These are phyloP conservation scores for Horisme vitalbata DNA, from an alignment of 2,888 invertebrate genomes.

Conservation along the genomic window DNA sequence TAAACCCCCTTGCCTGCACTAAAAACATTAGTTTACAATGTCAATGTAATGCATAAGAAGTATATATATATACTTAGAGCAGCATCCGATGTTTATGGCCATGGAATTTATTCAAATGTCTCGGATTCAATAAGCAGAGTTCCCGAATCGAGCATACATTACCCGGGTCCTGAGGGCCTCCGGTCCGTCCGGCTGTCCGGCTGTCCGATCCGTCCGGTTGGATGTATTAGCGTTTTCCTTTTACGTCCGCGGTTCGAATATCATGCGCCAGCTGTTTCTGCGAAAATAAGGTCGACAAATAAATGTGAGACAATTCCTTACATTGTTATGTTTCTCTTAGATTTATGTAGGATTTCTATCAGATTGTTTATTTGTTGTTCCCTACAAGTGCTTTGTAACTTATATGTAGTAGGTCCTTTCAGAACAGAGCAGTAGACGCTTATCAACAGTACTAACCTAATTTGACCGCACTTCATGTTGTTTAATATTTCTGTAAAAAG, in stretches of 20 bases:
- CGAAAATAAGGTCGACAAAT: not conserved
- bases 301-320: constrained; percentile 3
- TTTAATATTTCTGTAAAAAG: too few relatives aligned
- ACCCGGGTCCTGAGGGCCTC: constrained; percentile 8
- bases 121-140: constrained; percentile 27
- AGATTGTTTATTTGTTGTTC: too few relatives aligned
- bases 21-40: too few relatives aligned
- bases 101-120: constrained; percentile 23
- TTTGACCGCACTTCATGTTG: too few relatives aligned
- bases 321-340: not conserved
- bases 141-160: constrained; percentile 21
- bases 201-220: constrained; percentile 6
- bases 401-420: too few relatives aligned
- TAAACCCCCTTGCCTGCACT: too few relatives aligned
- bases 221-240: constrained; percentile 10
- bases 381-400: too few relatives aligned
- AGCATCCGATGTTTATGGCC: constrained; percentile 11
- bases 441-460: too few relatives aligned
- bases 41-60: too few relatives aligned
- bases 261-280: constrained; percentile 3
- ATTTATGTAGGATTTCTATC: too few relatives aligned
- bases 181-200: constrained; percentile 6
- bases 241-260: constrained; percentile 1
- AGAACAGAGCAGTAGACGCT: too few relatives aligned
- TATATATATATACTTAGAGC: too few relatives aligned